A percentile compares a stretch with the other conserved stretches of the same genome.
Evolutionary conservation across 2,888 invertebrate species (phyloP).

Genomic region (Drosophila austrosaltans): DNA sequence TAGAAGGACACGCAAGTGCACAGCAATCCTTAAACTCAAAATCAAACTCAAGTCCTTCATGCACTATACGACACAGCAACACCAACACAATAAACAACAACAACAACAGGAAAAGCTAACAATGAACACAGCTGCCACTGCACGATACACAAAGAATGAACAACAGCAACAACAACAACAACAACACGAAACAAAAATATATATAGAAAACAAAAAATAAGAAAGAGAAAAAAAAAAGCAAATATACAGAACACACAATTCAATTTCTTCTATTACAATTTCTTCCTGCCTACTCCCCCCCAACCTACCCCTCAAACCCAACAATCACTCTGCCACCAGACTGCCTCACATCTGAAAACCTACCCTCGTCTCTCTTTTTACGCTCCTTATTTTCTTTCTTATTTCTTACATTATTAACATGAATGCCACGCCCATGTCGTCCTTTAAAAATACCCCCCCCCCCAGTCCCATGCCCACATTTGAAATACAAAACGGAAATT

Average conservation of each 20-base stretch:
- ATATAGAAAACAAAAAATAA: background rate
- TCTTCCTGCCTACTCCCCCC: slow-evolving; percentile 51
- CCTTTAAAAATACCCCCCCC: background rate
- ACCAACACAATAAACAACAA: slow-evolving; percentile 30
- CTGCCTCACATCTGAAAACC: background rate
- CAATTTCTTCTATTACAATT: slow-evolving; percentile 76
- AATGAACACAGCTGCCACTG: slow-evolving; percentile 66
- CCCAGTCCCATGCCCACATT: slow-evolving; percentile 21
- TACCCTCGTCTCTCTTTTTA: slow-evolving; percentile 33
- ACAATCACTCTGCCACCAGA: background rate
- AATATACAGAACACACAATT: slow-evolving; percentile 61
- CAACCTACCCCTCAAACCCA: background rate
- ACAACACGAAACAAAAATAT: background rate
- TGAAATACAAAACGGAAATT: slow-evolving; percentile 50
- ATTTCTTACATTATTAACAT: slow-evolving; percentile 43
- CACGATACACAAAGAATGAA: slow-evolving; percentile 35
- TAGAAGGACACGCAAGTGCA: slow-evolving; percentile 68
- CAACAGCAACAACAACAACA: slow-evolving; percentile 7
- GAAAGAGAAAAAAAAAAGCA: slow-evolving; percentile 16
- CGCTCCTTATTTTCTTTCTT: slow-evolving; percentile 33
- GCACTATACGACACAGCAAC: slow-evolving; percentile 47
- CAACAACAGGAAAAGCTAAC: slow-evolving; percentile 40
- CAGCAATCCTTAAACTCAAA: slow-evolving; percentile 57
- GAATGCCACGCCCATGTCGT: slow-evolving; percentile 53
- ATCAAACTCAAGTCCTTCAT: slow-evolving; percentile 13